Evolutionary conservation across 2,888 invertebrate genomes (phyloP).

Genomic region (Halictus quadricinctus): DNA sequence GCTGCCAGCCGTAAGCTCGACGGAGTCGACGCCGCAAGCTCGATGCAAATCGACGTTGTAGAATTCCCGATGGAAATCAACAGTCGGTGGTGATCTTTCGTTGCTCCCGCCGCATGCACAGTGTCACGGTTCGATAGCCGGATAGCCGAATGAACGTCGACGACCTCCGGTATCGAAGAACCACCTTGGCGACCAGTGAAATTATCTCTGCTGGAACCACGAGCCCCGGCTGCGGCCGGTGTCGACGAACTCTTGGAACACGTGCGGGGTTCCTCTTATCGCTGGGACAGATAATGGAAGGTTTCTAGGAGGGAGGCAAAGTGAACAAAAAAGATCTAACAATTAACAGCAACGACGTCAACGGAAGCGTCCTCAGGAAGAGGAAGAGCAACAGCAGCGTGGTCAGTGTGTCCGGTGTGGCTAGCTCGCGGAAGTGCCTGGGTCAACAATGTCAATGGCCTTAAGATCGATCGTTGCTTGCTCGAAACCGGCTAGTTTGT

Average conservation of each 20-base stretch:
- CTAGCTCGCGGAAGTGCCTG: slow-evolving; percentile 56
- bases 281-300: not conserved
- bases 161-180: slow-evolving; percentile 48
- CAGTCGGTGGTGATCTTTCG: slow-evolving; percentile 29
- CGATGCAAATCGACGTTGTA: slow-evolving; percentile 62
- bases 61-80: slow-evolving; percentile 57
- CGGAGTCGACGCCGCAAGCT: slow-evolving; percentile 66
- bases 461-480: slow-evolving; percentile 69
- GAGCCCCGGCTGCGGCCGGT: slow-evolving; percentile 27
- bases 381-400: not conserved
- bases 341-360: not conserved
- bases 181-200: slow-evolving; percentile 30
- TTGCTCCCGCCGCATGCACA: slow-evolving; percentile 1
- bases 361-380: not conserved
- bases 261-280: slow-evolving; percentile 2
- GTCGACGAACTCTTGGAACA: slow-evolving; percentile 47
- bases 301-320: not conserved
- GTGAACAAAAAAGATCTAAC: not conserved
- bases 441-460: slow-evolving; percentile 67
- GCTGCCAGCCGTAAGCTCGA: slow-evolving; percentile 64
- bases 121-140: slow-evolving; percentile 65
- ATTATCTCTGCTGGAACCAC: slow-evolving; percentile 42
- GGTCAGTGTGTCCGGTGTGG: slow-evolving; percentile 45
- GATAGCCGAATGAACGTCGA: slow-evolving; percentile 63
- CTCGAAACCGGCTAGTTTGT: slow-evolving; percentile 80